Evolutionary conservation across 2,113 vertebrate species (phyloP), one percentile per base, ranked within the genome.

Genomic region (Lophochroa leadbeateri): DNA sequence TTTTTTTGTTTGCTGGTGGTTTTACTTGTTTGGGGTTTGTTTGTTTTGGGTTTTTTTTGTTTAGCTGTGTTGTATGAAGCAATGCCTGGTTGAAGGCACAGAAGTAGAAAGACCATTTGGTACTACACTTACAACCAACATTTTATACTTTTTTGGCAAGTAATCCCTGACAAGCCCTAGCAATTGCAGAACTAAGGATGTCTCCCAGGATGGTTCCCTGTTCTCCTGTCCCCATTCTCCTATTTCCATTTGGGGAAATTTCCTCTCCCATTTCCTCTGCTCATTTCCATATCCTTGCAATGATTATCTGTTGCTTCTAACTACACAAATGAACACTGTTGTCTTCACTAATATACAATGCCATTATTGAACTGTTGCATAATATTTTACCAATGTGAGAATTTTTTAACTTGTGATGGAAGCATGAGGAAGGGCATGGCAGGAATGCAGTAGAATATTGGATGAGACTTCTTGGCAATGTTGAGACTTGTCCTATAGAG

Each of bases 301-400:
- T 1, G 9, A 8, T 23, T 27, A 2, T 4, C 44, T 25, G 8
- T 12, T 17, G 4, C 39, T 69, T 13, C 44, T 33, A 28, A 1
- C 15, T 5, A 5, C 23, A 10, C 3, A 33, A 9, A 29, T 1
- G 23, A 41, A 4, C 28, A 2, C 78, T 12, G 23, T 20, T 10
- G 1, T 17, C 37, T 12, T 3, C 49, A 11, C 35, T 24, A 41
- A 7, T 11, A 8, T 2, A 3, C 3, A 2, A 16, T 11, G 44
- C 6, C 70, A 3, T 1, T 7, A 2, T 7, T 2, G 1, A 17
- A 1, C 21, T 2, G 0, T 5, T 11, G 5, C 5, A 2, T 41
- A 10, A 2, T 3, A 1, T 44, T 31, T 71, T 23, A 15, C 20
- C 76, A 1, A 9, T 4, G 7, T 2, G 3, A 27, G 10, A 4